Conservation (phyloP, 2,888 invertebrate genomes). For the Eupithecia vulgata region DNA sequence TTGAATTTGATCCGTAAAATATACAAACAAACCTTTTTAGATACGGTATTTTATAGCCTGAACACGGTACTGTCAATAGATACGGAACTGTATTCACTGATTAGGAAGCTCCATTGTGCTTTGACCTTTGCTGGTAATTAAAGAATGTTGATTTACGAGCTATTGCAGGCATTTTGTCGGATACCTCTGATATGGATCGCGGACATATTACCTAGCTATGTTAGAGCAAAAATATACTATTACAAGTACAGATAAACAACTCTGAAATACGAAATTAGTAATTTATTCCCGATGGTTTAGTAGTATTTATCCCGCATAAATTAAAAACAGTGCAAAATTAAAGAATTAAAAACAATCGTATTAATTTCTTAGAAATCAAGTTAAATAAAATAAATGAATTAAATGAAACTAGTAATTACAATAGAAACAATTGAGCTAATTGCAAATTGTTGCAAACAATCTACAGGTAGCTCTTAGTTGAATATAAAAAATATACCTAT, state of each 20-base stretch:
- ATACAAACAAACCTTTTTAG: slow-evolving; percentile 16
- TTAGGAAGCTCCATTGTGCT: slow-evolving; percentile 28
- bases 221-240: background rate
- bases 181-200: slow-evolving; percentile 21
- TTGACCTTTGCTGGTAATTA: slow-evolving; percentile 27
- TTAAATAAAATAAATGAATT: no score
- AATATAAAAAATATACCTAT: no score
- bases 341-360: no score
- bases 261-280: background rate
- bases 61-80: slow-evolving; percentile 19
- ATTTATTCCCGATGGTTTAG: no score
- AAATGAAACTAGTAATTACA: no score
- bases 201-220: slow-evolving; percentile 12
- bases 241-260: background rate
- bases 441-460: no score
- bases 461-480: no score
- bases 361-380: background rate
- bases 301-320: no score
- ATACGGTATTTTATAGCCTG: slow-evolving; percentile 11
- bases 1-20: background rate
- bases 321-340: no score
- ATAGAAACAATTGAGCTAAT: no score
- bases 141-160: slow-evolving; percentile 24
- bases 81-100: background rate
- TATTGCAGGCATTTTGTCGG: slow-evolving; percentile 18